Conservation (phyloP, 1,140 invertebrate species). For the Drosophila tristis region DNA sequence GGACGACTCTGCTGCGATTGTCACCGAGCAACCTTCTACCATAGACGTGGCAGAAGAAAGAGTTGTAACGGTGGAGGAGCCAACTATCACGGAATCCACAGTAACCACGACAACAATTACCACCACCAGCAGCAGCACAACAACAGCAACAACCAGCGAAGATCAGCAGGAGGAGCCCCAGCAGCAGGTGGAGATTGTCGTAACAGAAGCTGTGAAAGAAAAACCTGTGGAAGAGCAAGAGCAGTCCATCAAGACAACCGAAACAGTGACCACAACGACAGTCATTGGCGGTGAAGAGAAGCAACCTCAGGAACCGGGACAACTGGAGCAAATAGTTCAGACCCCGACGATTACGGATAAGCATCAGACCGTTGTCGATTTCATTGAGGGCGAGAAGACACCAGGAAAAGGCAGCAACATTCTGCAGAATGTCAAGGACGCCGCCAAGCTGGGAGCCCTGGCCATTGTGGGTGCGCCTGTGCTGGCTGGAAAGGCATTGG, state of each 20-base stretch:
- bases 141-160: conserved; percentile 39
- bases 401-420: conserved; percentile 35
- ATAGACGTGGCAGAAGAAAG: conserved; percentile 42
- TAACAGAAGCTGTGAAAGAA: conserved; percentile 17
- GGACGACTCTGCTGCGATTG: not conserved
- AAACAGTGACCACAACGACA: conserved; percentile 28
- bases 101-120: conserved; percentile 58
- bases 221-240: not conserved
- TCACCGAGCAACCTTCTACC: not conserved
- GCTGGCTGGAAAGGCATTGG: conserved; percentile 92
- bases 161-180: conserved; percentile 4
- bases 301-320: conserved; percentile 35
- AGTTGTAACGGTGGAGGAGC: conserved; percentile 51
- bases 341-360: conserved; percentile 14
- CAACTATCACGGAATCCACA: conserved; percentile 47
- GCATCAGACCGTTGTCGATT: conserved; percentile 62
- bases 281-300: conserved; percentile 19
- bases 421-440: conserved; percentile 88
- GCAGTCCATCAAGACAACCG: conserved; percentile 12
- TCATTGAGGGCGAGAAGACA: conserved; percentile 61
- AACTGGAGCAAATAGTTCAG: conserved; percentile 31
- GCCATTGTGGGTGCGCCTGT: conserved; percentile 91
- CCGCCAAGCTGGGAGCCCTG: conserved; percentile 93
- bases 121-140: conserved; percentile 30
- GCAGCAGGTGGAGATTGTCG: conserved; percentile 24